phyloP scores from a whole-genome alignment of 2,888 invertebrate genomes.

The Ophraella communa region DNA sequence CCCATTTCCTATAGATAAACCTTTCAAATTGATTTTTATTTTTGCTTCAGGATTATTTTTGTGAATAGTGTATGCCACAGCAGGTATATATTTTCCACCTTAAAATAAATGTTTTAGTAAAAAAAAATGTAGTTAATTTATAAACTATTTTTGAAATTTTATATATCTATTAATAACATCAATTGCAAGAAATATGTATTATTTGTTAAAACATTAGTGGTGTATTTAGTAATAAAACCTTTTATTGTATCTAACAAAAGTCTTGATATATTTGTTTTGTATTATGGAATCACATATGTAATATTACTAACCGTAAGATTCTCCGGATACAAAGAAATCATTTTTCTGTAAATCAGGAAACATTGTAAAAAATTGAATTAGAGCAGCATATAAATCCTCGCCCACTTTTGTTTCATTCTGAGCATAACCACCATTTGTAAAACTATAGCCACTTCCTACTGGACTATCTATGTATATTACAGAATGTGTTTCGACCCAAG shows the following conservation, averaged over 20 bases:
- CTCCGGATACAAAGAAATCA: slow-evolving; percentile 87
- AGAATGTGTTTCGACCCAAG: slow-evolving; percentile 82
- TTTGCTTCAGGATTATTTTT: slow-evolving; percentile 66
- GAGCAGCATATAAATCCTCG: slow-evolving; percentile 75
- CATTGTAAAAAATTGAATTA: slow-evolving; percentile 82
- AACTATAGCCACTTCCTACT: slow-evolving; percentile 86
- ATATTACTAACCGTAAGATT: slow-evolving; percentile 73
- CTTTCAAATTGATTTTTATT: slow-evolving; percentile 73
- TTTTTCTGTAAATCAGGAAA: slow-evolving; percentile 78
- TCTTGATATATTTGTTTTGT: neutral
- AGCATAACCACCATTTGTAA: slow-evolving; percentile 79
- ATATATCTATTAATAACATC: too few relatives aligned
- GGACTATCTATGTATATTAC: slow-evolving; percentile 93
- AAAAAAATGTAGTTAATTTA: neutral
- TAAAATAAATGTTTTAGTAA: too few relatives aligned
- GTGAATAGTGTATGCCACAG: slow-evolving; percentile 76
- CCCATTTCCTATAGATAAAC: slow-evolving; percentile 81
- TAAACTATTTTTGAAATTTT: too few relatives aligned
- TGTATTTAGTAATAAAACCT: too few relatives aligned
- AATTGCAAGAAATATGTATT: too few relatives aligned
- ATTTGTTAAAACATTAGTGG: too few relatives aligned
- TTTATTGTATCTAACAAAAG: too few relatives aligned
- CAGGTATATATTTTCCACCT: slow-evolving; percentile 75
- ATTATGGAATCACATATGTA: neutral
- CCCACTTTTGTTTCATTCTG: slow-evolving; percentile 82